phyloP scores from a whole-genome alignment of 1,140 invertebrate genomes.

The Idris sp. region DNA sequence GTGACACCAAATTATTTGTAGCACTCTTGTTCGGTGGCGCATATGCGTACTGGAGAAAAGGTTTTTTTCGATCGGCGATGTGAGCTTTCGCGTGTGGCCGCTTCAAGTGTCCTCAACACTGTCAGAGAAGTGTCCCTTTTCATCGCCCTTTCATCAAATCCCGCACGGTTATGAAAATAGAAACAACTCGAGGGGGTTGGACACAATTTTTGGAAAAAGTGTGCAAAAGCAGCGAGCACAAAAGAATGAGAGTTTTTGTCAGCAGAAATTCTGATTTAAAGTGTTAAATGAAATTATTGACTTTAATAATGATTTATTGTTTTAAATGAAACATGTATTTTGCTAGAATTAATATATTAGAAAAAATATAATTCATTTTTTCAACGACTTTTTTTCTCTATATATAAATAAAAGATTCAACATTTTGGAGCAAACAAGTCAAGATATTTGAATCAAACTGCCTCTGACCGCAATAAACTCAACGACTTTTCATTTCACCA shows the following conservation, averaged over 20 bases:
- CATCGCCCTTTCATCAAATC: slow-evolving; percentile 62
- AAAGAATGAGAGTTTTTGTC: too few relatives aligned
- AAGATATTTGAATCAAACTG: slow-evolving; percentile 37
- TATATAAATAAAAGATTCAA: too few relatives aligned
- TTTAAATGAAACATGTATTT: too few relatives aligned
- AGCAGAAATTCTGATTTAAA: too few relatives aligned
- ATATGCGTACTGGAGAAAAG: slow-evolving; percentile 42
- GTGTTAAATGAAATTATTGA: not conserved
- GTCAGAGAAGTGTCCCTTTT: slow-evolving; percentile 66
- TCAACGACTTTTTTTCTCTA: slow-evolving; percentile 2
- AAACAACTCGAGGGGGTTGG: slow-evolving; percentile 35
- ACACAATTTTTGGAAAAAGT: slow-evolving; percentile 22
- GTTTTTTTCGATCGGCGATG: slow-evolving; percentile 51
- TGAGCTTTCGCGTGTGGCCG: slow-evolving; percentile 68
- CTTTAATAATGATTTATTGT: too few relatives aligned
- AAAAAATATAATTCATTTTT: not conserved
- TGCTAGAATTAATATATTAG: too few relatives aligned
- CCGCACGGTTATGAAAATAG: slow-evolving; percentile 63
- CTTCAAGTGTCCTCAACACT: slow-evolving; percentile 70
- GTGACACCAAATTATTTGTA: slow-evolving; percentile 72
- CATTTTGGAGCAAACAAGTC: slow-evolving; percentile 26
- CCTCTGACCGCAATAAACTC: slow-evolving; percentile 53
- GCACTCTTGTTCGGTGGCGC: slow-evolving; percentile 60
- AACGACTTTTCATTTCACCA: slow-evolving; percentile 22
- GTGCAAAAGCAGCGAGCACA: not conserved